phyloP scores from a whole-genome alignment of 2,888 invertebrate genomes.

The Cylindroiulus punctatus region DNA sequence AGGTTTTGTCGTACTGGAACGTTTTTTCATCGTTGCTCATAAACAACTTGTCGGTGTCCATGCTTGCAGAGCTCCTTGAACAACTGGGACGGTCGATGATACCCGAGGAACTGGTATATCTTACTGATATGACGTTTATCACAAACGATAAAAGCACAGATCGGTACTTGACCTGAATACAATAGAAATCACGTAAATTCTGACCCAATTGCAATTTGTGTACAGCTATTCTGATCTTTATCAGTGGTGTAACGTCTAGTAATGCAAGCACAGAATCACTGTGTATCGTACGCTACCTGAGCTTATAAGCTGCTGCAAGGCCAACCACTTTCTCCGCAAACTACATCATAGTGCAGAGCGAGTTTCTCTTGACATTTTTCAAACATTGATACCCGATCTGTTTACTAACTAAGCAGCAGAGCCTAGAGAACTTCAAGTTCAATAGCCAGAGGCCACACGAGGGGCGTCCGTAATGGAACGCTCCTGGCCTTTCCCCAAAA shows the following conservation, averaged over 20 bases:
- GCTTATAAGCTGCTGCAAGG: background rate
- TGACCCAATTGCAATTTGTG: background rate
- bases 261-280: background rate
- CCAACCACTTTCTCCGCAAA: background rate
- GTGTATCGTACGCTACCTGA: too few species aligned
- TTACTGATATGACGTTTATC: slow-evolving; percentile 26
- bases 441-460: background rate
- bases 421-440: background rate
- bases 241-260: too few species aligned
- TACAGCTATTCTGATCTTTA: background rate
- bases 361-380: background rate
- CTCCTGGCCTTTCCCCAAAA: background rate
- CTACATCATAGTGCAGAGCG: background rate
- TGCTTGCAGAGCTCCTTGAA: background rate
- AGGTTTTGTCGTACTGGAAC: slow-evolving; percentile 69
- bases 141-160: background rate
- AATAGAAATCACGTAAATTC: background rate
- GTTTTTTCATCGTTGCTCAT: slow-evolving; percentile 65
- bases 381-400: background rate
- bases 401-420: background rate
- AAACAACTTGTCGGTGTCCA: slow-evolving; percentile 16
- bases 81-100: background rate
- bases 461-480: background rate
- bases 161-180: background rate
- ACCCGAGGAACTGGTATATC: background rate